Conservation (phyloP, 2,797 vertebrate genomes). For the Spinus olivaceus region DNA sequence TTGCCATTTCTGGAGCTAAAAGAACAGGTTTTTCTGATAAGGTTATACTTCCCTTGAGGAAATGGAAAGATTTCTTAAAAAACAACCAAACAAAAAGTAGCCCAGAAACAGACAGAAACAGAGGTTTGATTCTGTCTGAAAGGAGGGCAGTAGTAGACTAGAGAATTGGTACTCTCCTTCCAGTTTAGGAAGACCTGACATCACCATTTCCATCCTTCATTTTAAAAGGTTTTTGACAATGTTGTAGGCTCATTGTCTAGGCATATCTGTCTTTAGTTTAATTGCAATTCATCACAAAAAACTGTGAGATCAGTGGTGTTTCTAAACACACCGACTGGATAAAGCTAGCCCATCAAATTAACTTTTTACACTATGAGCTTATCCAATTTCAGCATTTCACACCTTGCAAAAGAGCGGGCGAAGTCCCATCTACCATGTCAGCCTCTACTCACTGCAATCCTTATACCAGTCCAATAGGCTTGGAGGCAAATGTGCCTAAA, state of each 20-base stretch:
- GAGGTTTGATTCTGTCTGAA: not conserved
- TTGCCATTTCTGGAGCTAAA: not conserved
- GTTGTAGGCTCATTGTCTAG: not conserved
- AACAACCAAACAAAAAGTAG: not conserved
- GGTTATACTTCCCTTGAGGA: not conserved
- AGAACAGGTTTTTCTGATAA: not conserved
- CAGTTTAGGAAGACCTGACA: not conserved
- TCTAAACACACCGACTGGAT: not conserved
- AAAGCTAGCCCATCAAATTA: slow-evolving; percentile 39
- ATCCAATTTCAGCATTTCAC: slow-evolving; percentile 58
- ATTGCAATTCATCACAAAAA: not conserved
- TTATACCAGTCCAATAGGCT: slow-evolving; percentile 25
- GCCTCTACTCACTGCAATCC: not conserved
- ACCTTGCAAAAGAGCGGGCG: not conserved
- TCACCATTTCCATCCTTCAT: not conserved
- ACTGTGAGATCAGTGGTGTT: not conserved
- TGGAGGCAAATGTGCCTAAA: not conserved
- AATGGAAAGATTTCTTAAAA: not conserved
- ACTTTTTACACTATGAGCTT: not conserved
- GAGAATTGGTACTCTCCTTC: not conserved
- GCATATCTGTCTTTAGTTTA: not conserved
- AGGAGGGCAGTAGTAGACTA: not conserved
- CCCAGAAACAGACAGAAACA: not conserved
- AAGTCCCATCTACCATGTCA: slow-evolving; percentile 32
- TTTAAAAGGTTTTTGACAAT: not conserved